Percentiles rank a stretch among this genome's conserved stretches.
phyloP scores from a whole-genome alignment of 2,797 vertebrate genomes.

The Xiphorhynchus erythropygius region DNA sequence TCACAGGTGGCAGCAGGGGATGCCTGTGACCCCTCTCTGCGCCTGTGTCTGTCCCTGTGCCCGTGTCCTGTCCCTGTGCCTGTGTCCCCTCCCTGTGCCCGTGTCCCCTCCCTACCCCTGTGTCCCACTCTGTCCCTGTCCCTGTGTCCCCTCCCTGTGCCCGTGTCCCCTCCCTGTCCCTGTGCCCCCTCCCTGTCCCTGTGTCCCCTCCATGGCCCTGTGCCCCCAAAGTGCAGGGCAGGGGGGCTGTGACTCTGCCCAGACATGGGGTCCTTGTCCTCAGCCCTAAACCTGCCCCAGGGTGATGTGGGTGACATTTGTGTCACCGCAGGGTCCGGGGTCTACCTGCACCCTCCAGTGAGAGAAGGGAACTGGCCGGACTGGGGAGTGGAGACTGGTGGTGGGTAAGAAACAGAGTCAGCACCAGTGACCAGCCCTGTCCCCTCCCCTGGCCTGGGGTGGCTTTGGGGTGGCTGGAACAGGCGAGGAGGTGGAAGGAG shows the following conservation, averaged over 20 bases:
- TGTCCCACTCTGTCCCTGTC: no score
- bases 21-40: background rate
- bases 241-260: background rate
- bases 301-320: background rate
- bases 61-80: background rate
- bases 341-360: background rate
- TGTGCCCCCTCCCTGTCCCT: background rate
- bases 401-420: background rate
- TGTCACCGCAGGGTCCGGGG: background rate
- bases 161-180: background rate
- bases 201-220: no score
- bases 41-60: background rate
- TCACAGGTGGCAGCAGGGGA: fast-evolving
- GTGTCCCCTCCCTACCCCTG: background rate
- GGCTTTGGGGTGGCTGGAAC: background rate
- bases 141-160: background rate
- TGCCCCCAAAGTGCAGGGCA: background rate
- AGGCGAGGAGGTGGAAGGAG: background rate
- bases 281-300: background rate
- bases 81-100: background rate
- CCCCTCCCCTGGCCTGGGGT: background rate
- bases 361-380: background rate
- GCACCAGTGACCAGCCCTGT: background rate
- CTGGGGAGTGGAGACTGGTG: background rate
- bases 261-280: background rate